Conservation (phyloP, 2,797 vertebrate species). For the Ptychadena robeensis region DNA sequence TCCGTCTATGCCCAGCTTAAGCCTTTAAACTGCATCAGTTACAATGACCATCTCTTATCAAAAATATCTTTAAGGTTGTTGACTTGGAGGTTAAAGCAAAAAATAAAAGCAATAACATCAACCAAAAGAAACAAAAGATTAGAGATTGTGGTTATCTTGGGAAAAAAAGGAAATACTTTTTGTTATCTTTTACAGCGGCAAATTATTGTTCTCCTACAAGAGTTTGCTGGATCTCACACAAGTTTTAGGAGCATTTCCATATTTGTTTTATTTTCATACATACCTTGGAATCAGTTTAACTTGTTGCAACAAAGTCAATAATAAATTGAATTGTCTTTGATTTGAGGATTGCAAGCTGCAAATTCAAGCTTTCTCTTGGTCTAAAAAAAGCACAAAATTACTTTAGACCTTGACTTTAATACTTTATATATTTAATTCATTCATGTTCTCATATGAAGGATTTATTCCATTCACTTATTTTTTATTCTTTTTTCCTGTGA, state of each 20-base stretch:
- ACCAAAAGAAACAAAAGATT: not conserved
- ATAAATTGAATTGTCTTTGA: no score
- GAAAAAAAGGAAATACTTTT: not conserved
- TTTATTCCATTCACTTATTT: no score
- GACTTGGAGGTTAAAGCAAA: not conserved
- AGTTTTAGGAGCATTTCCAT: not conserved
- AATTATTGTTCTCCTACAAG: not conserved
- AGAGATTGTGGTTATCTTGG: not conserved
- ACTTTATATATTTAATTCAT: no score
- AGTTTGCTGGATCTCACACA: not conserved
- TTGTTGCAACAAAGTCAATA: not conserved
- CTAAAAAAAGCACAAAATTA: no score
- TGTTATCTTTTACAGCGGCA: no score
- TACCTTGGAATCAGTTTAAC: not conserved
- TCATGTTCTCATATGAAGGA: no score
- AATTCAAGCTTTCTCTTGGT: no score
- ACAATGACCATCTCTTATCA: not conserved
- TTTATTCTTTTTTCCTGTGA: no score
- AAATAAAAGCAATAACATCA: not conserved
- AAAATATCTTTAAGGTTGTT: not conserved
- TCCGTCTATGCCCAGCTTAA: no score
- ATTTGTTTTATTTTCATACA: not conserved
- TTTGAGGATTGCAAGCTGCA: no score
- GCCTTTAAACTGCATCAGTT: not conserved
- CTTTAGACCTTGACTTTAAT: no score